A percentile compares a stretch with the other conserved stretches of the same genome.
Evolutionary conservation across 2,888 invertebrate genomes (phyloP).

Genomic region (Phrixothrix hirtus): DNA sequence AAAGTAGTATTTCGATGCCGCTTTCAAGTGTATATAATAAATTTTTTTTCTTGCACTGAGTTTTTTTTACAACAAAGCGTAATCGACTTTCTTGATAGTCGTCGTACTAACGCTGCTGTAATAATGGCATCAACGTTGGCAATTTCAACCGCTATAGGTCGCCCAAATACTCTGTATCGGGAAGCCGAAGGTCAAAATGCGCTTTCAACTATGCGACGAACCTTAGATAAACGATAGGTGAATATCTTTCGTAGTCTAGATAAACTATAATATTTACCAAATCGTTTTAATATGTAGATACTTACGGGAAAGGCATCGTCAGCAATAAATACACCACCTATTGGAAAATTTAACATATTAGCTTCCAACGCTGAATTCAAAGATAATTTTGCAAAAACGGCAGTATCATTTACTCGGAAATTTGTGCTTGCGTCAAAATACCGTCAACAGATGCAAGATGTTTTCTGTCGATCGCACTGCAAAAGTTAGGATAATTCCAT

Average conservation of each 20-base stretch:
- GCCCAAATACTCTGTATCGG: conserved; percentile 20
- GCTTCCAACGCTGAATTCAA: conserved; percentile 29
- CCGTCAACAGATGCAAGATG: conserved; percentile 19
- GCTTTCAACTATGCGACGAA: conserved; percentile 21
- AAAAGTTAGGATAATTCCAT: conserved; percentile 15
- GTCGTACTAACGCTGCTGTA: no score
- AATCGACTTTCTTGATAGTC: no score
- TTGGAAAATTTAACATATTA: conserved; percentile 21
- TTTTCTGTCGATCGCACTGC: conserved; percentile 8
- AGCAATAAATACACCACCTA: no score
- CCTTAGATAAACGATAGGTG: conserved; percentile 21
- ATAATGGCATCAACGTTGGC: conserved; percentile 20
- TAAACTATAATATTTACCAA: conserved; percentile 19
- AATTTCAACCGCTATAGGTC: conserved; percentile 22
- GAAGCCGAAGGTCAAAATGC: conserved; percentile 12
- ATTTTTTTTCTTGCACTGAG: no score
- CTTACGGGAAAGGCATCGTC: conserved; percentile 27
- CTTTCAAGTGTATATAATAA: no score
- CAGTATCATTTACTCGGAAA: no score
- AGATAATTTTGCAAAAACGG: conserved; percentile 23
- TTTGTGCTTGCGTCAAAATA: conserved; percentile 29
- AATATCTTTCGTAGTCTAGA: conserved; percentile 26
- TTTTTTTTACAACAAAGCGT: no score
- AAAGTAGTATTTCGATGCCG: no score
- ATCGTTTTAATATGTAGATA: conserved; percentile 23